phyloP scores from a whole-genome alignment of 1,140 invertebrate species.

The Mya arenaria region DNA sequence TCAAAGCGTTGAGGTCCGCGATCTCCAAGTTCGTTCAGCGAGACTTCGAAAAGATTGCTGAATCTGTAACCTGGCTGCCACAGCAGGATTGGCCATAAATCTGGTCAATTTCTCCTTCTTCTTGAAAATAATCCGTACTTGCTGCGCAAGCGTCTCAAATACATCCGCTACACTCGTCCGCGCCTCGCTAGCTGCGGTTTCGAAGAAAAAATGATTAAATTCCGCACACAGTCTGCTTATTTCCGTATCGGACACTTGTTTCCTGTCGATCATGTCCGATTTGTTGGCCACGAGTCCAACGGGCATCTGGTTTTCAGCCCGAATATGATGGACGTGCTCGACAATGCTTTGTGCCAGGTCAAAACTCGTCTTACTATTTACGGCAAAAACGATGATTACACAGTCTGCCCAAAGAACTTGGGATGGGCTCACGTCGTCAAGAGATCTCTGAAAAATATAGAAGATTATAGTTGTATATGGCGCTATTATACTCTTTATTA shows the following conservation, averaged over 20 bases:
- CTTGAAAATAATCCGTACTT: constrained; percentile 64
- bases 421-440: constrained; percentile 60
- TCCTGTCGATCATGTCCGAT: constrained; percentile 87
- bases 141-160: constrained; percentile 61
- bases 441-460: constrained; percentile 57
- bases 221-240: constrained; percentile 63
- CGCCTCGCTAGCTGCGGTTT: constrained; percentile 76
- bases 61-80: constrained; percentile 73
- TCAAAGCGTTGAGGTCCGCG: constrained; percentile 73
- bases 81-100: constrained; percentile 71
- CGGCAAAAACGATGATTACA: constrained; percentile 89
- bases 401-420: constrained; percentile 85
- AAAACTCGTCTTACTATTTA: constrained; percentile 94
- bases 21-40: constrained; percentile 71
- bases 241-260: constrained; percentile 62
- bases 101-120: constrained; percentile 74
- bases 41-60: constrained; percentile 72
- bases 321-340: constrained; percentile 94
- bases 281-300: constrained; percentile 99
- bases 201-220: constrained; percentile 67
- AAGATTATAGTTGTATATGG: no score
- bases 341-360: constrained; percentile 96
- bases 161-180: constrained; percentile 65
- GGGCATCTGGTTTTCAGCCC: constrained; percentile 94
- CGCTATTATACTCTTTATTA: no score